These are phyloP conservation scores for Diaperis boleti DNA, from an alignment of 2,888 invertebrate genomes.

Conservation along the genomic window DNA sequence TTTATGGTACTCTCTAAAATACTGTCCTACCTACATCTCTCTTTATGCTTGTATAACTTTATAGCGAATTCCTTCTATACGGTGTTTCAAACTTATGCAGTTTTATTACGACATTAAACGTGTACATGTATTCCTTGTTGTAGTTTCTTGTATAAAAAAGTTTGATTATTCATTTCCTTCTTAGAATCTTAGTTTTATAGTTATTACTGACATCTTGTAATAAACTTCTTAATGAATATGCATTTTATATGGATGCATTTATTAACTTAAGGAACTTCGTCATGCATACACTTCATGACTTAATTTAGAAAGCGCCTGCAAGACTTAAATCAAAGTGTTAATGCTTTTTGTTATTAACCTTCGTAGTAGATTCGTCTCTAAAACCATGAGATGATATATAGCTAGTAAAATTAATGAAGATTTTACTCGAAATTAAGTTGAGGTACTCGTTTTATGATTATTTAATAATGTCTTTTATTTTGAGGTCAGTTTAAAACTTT, in stretches of 20 bases:
- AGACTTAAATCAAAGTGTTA: conserved; percentile 2
- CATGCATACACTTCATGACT: background rate
- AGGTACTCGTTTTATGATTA: too few relatives aligned
- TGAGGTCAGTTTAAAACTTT: too few relatives aligned
- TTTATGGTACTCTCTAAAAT: too few relatives aligned
- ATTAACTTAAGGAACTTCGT: conserved; percentile 8
- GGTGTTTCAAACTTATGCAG: background rate
- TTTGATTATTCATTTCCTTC: conserved; percentile 4
- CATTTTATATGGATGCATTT: conserved; percentile 27
- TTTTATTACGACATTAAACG: background rate
- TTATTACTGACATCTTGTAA: conserved; percentile 12
- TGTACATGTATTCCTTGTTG: background rate
- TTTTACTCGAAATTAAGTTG: too few relatives aligned
- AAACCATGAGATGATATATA: too few relatives aligned
- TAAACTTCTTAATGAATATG: conserved; percentile 27
- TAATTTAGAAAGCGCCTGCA: conserved; percentile 10
- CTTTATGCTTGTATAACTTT: too few relatives aligned
- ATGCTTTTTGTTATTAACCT: background rate
- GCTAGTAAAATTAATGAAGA: too few relatives aligned
- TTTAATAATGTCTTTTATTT: too few relatives aligned
- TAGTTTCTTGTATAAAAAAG: conserved; percentile 4
- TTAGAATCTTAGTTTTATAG: conserved; percentile 1
- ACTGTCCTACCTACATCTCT: too few relatives aligned
- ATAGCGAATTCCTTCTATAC: background rate
- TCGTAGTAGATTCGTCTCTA: background rate